Percentiles rank a stretch among this genome's conserved stretches.
phyloP scores from a whole-genome alignment of 2,888 invertebrate species.

The Tenthredo scrophulariae region DNA sequence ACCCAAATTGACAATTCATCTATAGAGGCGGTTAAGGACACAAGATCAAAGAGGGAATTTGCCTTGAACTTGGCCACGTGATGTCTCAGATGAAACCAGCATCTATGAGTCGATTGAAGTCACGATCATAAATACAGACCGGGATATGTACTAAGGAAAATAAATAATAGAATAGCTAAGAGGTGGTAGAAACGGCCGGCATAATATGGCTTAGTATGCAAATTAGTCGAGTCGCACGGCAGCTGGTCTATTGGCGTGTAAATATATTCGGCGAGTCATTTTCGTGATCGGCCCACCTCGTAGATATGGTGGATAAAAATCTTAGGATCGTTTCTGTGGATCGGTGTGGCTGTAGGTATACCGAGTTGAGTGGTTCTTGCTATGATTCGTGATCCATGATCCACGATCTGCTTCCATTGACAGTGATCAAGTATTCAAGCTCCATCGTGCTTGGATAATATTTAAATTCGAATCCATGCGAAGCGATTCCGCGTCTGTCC shows the following conservation, averaged over 20 bases:
- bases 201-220: conserved; percentile 13
- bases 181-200: conserved; percentile 9
- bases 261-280: conserved; percentile 43
- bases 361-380: conserved; percentile 41
- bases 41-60: conserved; percentile 2
- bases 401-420: conserved; percentile 34
- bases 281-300: conserved; percentile 17
- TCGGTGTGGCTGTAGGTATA: neutral
- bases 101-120: conserved; percentile 8
- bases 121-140: conserved; percentile 20
- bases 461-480: conserved; percentile 44
- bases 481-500: conserved; percentile 39
- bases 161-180: neutral
- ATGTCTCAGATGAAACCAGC: neutral
- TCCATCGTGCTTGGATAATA: conserved; percentile 29
- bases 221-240: conserved; percentile 22
- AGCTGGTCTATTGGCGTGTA: neutral
- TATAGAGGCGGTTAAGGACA: neutral
- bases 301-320: conserved; percentile 28
- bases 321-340: conserved; percentile 7
- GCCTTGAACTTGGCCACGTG: conserved; percentile 46
- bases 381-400: conserved; percentile 52
- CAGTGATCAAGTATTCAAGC: conserved; percentile 35
- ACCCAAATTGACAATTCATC: conserved; percentile 17
- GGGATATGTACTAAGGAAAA: conserved; percentile 10